These are phyloP conservation scores for Borostomias antarcticus DNA, from an alignment of 2,797 vertebrate species.

Conservation along the genomic window DNA sequence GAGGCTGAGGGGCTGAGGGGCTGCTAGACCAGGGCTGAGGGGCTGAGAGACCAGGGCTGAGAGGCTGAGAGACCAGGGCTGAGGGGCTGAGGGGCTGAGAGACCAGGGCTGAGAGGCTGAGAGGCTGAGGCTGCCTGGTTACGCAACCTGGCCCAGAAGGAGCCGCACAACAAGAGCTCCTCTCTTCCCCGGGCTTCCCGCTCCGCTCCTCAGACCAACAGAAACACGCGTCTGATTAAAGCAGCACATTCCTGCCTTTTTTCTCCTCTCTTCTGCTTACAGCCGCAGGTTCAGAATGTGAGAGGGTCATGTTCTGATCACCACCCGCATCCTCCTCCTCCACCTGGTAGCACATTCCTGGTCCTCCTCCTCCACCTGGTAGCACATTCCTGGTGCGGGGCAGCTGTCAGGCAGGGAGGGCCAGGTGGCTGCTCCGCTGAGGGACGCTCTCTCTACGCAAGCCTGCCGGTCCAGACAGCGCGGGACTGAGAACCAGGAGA, in stretches of 20 bases:
- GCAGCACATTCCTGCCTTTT: slow-evolving; percentile 62
- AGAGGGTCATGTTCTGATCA: slow-evolving; percentile 62
- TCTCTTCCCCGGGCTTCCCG: slow-evolving; percentile 5
- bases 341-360: slow-evolving; percentile 65
- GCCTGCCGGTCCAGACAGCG: too few species aligned
- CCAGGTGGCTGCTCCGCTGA: slow-evolving; percentile 53
- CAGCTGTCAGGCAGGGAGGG: background rate
- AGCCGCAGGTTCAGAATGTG: slow-evolving; percentile 59
- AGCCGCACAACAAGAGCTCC: slow-evolving; percentile 10
- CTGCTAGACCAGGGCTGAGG: too few species aligned
- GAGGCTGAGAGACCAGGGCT: too few species aligned
- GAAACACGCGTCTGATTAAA: slow-evolving; percentile 68
- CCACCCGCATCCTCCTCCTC: slow-evolving; percentile 55
- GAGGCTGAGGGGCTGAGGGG: too few species aligned
- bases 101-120: too few species aligned
- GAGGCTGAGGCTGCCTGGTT: too few species aligned
- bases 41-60: too few species aligned
- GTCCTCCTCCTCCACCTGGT: slow-evolving; percentile 54
- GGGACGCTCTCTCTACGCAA: background rate
- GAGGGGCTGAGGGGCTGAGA: too few species aligned
- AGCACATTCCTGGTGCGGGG: slow-evolving; percentile 62
- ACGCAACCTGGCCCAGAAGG: slow-evolving; percentile 1
- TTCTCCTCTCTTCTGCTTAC: slow-evolving; percentile 59
- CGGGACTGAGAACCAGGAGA: too few species aligned
- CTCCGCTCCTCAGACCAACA: too few species aligned